Percentiles rank a stretch among this genome's conserved stretches.
phyloP scores from a whole-genome alignment of 2,888 invertebrate species.

The Drosophila rellima region DNA sequence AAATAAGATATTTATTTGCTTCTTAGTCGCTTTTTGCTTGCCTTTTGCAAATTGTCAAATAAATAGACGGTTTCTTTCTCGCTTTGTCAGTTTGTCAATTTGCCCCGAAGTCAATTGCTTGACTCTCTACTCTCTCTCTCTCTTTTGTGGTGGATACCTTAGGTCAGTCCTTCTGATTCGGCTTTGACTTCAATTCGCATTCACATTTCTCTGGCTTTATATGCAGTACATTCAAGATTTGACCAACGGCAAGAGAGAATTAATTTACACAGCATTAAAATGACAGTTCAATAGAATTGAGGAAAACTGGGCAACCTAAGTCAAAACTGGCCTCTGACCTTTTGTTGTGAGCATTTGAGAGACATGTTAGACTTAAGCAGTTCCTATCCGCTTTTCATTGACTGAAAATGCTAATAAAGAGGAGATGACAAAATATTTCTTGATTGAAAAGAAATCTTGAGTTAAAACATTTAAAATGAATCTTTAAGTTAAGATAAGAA shows the following conservation, averaged over 20 bases:
- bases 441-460: slow-evolving; percentile 28
- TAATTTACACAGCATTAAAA: slow-evolving; percentile 55
- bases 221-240: slow-evolving; percentile 39
- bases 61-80: slow-evolving; percentile 62
- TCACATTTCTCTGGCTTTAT: slow-evolving; percentile 34
- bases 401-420: slow-evolving; percentile 27
- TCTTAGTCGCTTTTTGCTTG: slow-evolving; percentile 59
- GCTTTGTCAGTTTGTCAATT: slow-evolving; percentile 19
- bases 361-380: slow-evolving; percentile 26
- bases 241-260: slow-evolving; percentile 38
- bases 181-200: slow-evolving; percentile 7
- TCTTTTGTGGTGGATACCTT: slow-evolving; percentile 26
- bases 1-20: slow-evolving; percentile 81
- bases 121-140: slow-evolving; percentile 8
- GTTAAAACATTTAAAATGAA: not conserved
- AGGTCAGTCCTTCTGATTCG: slow-evolving; percentile 52
- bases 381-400: slow-evolving; percentile 9
- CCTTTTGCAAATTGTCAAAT: slow-evolving; percentile 78
- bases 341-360: slow-evolving; percentile 4
- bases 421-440: slow-evolving; percentile 16
- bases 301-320: slow-evolving; percentile 7
- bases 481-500: not conserved
- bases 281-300: slow-evolving; percentile 29
- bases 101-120: slow-evolving; percentile 25
- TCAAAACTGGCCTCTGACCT: slow-evolving; percentile 18